Evolutionary conservation across 1,140 invertebrate species (phyloP), one percentile per base, ranked within the genome.

Genomic region (Drosophila kepulauana): DNA sequence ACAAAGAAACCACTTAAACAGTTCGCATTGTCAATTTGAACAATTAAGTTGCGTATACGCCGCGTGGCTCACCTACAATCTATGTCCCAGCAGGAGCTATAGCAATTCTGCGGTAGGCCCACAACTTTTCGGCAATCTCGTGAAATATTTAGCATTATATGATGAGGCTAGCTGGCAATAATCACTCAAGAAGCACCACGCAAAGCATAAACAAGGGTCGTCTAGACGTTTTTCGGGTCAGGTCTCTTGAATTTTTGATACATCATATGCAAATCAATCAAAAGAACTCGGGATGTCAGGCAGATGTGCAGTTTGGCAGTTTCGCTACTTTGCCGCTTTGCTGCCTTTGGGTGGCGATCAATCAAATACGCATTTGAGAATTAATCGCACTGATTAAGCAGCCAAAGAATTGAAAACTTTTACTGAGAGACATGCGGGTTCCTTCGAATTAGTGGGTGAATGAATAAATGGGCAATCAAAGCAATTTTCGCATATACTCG

Each of bases 321-420:
- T 33, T 51, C 10, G 5, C 48, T 69, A 8, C 45, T 48, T 25
- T 25, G 20, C 20, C 11, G 11, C 8, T 25, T 41, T 48, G 63
- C 54, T 56, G 45, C 28, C 52, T 62, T 25, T 67, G 46, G 8
- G 20, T 15, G 57, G 46, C 63, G 77, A 84, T 87, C 84, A 80
- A 89, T 87, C 85, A 87, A 89, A 69, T 75, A 73, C 59, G 77
- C 80, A 71, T 84, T 88, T 86, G 72, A 77, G 59, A 78, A 89
- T 82, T 89, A 89, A 89, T 75, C 85, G 64, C 43, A 51, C 41
- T 81, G 81, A 87, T 84, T 87, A 84, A 77, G 75, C 57, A 43
- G 28, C 33, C 30, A 51, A 56, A 43, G 54, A 66, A 73, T 56
- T 57, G 10, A 16, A 76, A 71, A 65, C 54, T 65, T 72, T 72